Percentiles rank a stretch among this genome's conserved stretches.
These are phyloP conservation scores for Leptoteleia sp. DNA, from an alignment of 1,140 invertebrate species.

Conservation along the genomic window DNA sequence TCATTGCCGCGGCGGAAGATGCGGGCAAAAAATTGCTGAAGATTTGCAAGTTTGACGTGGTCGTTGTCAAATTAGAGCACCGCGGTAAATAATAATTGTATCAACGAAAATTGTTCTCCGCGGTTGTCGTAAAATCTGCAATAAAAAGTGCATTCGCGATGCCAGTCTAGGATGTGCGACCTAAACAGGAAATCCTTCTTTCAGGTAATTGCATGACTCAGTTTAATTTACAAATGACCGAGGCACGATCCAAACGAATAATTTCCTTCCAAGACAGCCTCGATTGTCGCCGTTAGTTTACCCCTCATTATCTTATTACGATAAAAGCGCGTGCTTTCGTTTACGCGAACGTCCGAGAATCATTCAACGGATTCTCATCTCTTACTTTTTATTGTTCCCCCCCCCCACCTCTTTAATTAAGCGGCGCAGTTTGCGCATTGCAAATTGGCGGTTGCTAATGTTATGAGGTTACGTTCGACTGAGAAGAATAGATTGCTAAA, in stretches of 20 bases:
- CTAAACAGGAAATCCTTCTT: constrained; percentile 82
- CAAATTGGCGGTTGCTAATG: no score
- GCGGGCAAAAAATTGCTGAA: no score
- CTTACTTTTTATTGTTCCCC: no score
- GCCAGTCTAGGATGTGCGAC: constrained; percentile 64
- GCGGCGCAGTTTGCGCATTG: no score
- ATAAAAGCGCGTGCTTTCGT: constrained; percentile 45
- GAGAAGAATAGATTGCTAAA: no score
- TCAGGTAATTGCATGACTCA: constrained; percentile 79
- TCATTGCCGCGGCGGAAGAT: no score
- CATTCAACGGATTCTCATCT: not conserved
- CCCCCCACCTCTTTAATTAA: no score
- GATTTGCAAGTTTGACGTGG: constrained; percentile 10
- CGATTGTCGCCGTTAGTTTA: constrained; percentile 65
- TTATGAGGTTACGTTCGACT: no score
- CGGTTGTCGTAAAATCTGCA: constrained; percentile 52
- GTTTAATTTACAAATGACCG: constrained; percentile 74
- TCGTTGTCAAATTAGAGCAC: constrained; percentile 20
- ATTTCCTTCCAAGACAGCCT: constrained; percentile 68
- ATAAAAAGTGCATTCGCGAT: constrained; percentile 60
- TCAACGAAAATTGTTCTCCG: constrained; percentile 54
- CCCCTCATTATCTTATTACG: constrained; percentile 56
- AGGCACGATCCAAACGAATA: constrained; percentile 74
- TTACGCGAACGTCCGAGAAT: constrained; percentile 13
- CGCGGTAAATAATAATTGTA: constrained; percentile 47